phyloP scores from a whole-genome alignment of 2,113 vertebrate species.

The Tursiops truncatus region DNA sequence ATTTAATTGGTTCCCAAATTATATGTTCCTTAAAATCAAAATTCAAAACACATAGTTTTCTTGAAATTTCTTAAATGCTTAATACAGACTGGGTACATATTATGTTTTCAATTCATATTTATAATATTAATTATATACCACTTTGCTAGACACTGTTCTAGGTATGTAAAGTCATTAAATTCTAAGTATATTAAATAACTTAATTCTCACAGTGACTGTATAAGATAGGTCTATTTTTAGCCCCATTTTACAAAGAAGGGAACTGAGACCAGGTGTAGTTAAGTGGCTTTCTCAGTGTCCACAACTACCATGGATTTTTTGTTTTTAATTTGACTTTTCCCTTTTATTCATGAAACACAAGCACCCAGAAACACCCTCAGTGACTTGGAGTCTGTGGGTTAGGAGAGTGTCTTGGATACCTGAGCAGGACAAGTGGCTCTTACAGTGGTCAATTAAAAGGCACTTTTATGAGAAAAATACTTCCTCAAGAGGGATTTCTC shows the following conservation, averaged over 20 bases:
- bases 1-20: background rate
- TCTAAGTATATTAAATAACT: background rate
- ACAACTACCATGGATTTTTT: background rate
- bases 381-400: background rate
- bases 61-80: background rate
- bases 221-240: background rate
- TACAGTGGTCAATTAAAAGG: background rate
- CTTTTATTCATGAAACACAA: background rate
- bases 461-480: slow-evolving; percentile 27
- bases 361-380: background rate
- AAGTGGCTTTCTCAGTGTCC: background rate
- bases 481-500: background rate
- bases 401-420: background rate
- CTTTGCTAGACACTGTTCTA: background rate
- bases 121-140: background rate
- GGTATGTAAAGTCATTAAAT: background rate
- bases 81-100: background rate
- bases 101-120: background rate
- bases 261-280: background rate
- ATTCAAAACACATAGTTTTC: background rate
- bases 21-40: background rate
- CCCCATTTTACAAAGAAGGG: background rate
- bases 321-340: background rate
- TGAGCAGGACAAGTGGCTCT: background rate
- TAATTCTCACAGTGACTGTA: background rate